Percentiles rank a stretch among this genome's conserved stretches.
Evolutionary conservation across 2,888 invertebrate species (phyloP).

Genomic region (Meiosimyza decipiens): DNA sequence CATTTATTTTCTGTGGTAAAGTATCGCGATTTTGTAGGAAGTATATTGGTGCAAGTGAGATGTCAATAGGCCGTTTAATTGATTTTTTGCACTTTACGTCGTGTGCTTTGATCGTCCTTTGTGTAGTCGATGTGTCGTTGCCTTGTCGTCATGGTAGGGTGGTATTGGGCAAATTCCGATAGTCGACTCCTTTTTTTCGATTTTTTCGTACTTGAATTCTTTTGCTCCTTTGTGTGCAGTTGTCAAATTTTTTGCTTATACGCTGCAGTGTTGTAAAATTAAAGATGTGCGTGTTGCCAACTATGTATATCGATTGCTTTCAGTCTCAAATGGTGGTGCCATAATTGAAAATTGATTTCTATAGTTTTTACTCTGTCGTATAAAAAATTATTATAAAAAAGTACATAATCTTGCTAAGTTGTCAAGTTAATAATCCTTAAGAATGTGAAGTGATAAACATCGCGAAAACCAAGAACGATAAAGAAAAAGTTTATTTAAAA

Average conservation of each 20-base stretch:
- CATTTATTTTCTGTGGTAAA: neutral
- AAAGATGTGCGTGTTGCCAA: neutral
- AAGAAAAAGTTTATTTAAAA: too few relatives aligned
- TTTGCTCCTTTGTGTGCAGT: neutral
- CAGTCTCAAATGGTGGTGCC: neutral
- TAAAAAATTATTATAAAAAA: too few relatives aligned
- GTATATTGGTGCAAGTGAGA: slow-evolving; percentile 9
- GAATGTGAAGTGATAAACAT: too few relatives aligned
- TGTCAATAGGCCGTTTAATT: neutral
- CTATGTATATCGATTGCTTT: neutral
- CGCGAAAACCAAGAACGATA: too few relatives aligned
- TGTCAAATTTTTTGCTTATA: neutral
- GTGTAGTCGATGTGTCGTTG: neutral
- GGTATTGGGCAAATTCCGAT: slow-evolving; percentile 18
- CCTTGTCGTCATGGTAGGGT: neutral
- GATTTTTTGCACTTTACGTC: neutral
- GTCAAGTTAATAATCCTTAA: too few relatives aligned
- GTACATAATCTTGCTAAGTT: too few relatives aligned
- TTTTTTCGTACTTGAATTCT: slow-evolving; percentile 1
- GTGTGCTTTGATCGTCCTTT: neutral
- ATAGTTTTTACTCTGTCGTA: too few relatives aligned
- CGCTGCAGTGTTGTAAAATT: neutral
- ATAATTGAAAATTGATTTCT: neutral
- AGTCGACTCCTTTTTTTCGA: too few relatives aligned
- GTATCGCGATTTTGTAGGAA: neutral